Percentiles rank a stretch among this genome's conserved stretches.
These are phyloP conservation scores for Aeoliscus strigatus DNA, from an alignment of 2,797 vertebrate species.

Conservation along the genomic window DNA sequence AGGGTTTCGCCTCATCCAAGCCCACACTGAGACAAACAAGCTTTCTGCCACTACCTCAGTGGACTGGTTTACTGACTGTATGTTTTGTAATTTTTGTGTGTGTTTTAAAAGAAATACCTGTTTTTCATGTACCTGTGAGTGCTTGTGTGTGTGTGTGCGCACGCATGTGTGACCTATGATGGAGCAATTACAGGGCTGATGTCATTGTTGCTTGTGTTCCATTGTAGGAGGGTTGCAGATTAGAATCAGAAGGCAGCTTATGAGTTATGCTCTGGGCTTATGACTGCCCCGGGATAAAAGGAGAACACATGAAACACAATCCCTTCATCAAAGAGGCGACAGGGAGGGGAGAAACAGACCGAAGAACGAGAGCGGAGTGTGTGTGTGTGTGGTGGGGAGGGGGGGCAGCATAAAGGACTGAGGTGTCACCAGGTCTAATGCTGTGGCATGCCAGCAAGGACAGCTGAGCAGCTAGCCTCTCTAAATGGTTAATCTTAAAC, in stretches of 20 bases:
- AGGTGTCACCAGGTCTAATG: slow-evolving; percentile 72
- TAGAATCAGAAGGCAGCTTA: slow-evolving; percentile 71
- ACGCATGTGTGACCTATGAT: slow-evolving; percentile 12
- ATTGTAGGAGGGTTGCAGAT: slow-evolving; percentile 59
- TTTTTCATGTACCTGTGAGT: too few relatives aligned
- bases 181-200: slow-evolving; percentile 39
- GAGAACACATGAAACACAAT: slow-evolving; percentile 76
- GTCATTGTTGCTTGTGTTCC: slow-evolving; percentile 49
- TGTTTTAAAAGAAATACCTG: too few relatives aligned
- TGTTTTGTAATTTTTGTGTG: too few relatives aligned
- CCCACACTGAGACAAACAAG: too few relatives aligned
- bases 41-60: too few relatives aligned
- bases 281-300: slow-evolving; percentile 76
- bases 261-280: slow-evolving; percentile 74
- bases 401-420: slow-evolving; percentile 41
- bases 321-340: slow-evolving; percentile 78
- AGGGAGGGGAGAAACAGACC: slow-evolving; percentile 55
- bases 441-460: slow-evolving; percentile 65
- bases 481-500: slow-evolving; percentile 69
- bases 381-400: slow-evolving; percentile 7
- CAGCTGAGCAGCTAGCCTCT: slow-evolving; percentile 70
- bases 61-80: too few relatives aligned
- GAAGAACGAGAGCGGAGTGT: slow-evolving; percentile 28
- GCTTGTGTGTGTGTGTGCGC: too few relatives aligned
- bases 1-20: too few relatives aligned